Evolutionary conservation across 1,140 invertebrate genomes (phyloP).

Genomic region (Musca domestica): DNA sequence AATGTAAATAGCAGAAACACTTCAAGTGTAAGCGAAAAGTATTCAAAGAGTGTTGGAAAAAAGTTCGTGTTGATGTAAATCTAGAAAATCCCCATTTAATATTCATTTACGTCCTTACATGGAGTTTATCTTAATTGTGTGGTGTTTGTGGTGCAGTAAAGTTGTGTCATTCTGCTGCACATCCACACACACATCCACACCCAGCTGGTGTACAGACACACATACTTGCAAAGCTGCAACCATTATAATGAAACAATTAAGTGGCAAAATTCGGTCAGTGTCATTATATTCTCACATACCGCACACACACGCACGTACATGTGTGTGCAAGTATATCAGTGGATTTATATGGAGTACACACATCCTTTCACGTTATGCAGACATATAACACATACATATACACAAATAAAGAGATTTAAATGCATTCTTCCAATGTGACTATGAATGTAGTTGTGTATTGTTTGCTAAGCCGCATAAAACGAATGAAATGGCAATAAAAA

Average conservation of each 20-base stretch:
- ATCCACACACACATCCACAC: background rate
- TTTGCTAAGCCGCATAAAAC: too few species aligned
- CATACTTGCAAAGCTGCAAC: background rate
- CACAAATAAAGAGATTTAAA: too few species aligned
- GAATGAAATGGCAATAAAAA: too few species aligned
- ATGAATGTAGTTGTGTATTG: too few species aligned
- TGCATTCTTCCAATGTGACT: too few species aligned
- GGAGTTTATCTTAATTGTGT: constrained; percentile 17
- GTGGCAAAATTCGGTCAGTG: constrained; percentile 26
- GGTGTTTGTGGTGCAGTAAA: constrained; percentile 13
- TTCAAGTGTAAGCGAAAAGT: too few species aligned
- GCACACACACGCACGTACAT: background rate
- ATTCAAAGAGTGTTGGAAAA: too few species aligned
- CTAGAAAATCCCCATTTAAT: constrained; percentile 17
- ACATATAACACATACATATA: too few species aligned
- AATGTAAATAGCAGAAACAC: too few species aligned
- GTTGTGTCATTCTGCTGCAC: constrained; percentile 12
- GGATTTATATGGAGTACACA: background rate
- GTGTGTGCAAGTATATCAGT: background rate
- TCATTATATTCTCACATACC: constrained; percentile 3
- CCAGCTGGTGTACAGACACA: background rate
- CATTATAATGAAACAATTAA: constrained; percentile 29
- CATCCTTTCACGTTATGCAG: too few species aligned
- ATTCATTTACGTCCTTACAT: constrained; percentile 13
- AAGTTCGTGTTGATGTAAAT: background rate